Percentiles rank a stretch among this genome's conserved stretches.
Evolutionary conservation across 2,888 invertebrate species (phyloP).

Genomic region (Buathra laborator): DNA sequence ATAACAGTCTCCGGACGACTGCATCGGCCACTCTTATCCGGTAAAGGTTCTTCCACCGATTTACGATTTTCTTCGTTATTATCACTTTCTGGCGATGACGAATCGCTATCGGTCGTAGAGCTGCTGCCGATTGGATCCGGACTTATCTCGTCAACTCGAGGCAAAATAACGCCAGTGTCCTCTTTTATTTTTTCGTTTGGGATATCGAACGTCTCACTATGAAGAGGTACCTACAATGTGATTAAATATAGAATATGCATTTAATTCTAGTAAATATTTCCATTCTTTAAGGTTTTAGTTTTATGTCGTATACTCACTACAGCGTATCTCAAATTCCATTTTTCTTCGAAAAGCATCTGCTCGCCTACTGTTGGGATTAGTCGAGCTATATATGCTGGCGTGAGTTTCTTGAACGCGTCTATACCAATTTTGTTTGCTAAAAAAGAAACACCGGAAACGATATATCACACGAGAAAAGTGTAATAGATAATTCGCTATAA

Average conservation of each 20-base stretch:
- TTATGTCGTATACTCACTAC: conserved; percentile 8
- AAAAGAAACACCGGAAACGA: not conserved
- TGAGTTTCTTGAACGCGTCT: conserved; percentile 15
- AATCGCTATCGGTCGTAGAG: too few relatives aligned
- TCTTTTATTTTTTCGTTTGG: too few relatives aligned
- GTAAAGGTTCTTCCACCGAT: not conserved
- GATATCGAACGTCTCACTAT: too few relatives aligned
- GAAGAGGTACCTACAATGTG: too few relatives aligned
- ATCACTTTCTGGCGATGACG: not conserved
- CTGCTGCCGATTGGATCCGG: too few relatives aligned
- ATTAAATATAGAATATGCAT: not conserved
- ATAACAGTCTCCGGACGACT: not conserved
- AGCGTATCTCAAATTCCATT: conserved; percentile 14
- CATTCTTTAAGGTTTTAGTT: not conserved
- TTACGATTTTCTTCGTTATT: not conserved
- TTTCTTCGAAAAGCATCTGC: conserved; percentile 19
- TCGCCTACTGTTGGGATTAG: conserved; percentile 26
- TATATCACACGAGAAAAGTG: too few relatives aligned
- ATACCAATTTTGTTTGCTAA: conserved; percentile 3
- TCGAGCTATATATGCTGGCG: not conserved
- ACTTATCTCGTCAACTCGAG: too few relatives aligned
- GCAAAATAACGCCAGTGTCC: too few relatives aligned
- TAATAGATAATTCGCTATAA: too few relatives aligned
- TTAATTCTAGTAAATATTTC: not conserved
- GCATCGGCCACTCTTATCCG: not conserved